Base-by-base conservation (phyloP, 2,797 vertebrate species). In the Psittacula echo region DNA sequence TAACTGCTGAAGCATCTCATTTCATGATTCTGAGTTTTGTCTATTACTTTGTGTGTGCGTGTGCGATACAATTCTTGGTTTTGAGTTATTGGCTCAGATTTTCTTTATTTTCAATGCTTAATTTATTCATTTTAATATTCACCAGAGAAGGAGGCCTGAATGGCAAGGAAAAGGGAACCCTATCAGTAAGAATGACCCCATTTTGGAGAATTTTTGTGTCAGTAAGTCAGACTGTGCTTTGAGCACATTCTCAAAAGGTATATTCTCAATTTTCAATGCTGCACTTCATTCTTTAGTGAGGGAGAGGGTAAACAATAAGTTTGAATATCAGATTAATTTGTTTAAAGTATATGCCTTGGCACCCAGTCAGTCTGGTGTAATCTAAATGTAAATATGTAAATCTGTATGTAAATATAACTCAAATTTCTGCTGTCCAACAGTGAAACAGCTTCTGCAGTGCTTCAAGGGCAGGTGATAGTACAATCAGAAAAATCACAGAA, bases 11-110 rank as follows among this genome's bases (percentile, higher is more conserved):
- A 51, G 14, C 18, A 81, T 67, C 62, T 94, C 41, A 32, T 71
- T 94, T 85, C 68, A 41, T 54, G 80, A 45, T 73, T 83, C 51
- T 80, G 26, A 62, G 16, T 50, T 84, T 76, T 87, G 29, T 76
- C 13, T n/a, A 14, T 73, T 81, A 64, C 14, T 85, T 58, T 70
- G 2, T 51, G 6, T 21, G 4, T 72, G 17, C 13, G 29, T 13
- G 8, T 42, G 19, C 54, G 39, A 50, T 70, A 26, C 5, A 60
- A 4, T 51, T 47, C 37, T 72, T 77, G 9, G 32, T 9, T 34
- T 41, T 73, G 47, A 64, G 0, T 56, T 82, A 47, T 9, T 72
- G 4, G 3, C 13, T 77, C 24, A 65, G 16, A 60, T 26, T 79
- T 41, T 27, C 8, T 86, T 65, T 71, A 13, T 5, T 87, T 92